phyloP scores from a whole-genome alignment of 2,888 invertebrate species.

The Anaspis maculata region DNA sequence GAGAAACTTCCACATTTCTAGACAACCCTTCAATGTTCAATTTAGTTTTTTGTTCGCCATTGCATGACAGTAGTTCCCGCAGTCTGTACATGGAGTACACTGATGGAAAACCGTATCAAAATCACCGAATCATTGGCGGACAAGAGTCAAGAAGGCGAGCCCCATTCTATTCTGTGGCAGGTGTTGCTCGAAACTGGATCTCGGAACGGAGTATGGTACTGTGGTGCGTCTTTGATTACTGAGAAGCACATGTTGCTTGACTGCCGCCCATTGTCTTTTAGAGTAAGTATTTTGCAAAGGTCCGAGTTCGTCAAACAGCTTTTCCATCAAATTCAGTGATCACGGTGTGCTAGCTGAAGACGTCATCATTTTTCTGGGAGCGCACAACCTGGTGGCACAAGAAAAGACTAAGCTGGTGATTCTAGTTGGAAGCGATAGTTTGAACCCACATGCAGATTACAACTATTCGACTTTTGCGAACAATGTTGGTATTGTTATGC shows the following conservation, averaged over 20 bases:
- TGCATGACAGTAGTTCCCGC: too few species aligned
- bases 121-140: not conserved
- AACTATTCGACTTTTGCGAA: constrained; percentile 2
- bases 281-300: constrained; percentile 2
- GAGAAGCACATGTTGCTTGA: not conserved
- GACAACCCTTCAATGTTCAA: too few species aligned
- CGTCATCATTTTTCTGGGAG: constrained; percentile 7
- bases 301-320: too few species aligned
- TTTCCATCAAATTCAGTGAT: too few species aligned
- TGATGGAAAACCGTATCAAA: not conserved
- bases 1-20: too few species aligned
- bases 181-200: constrained; percentile 3
- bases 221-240: constrained; percentile 8
- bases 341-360: constrained; percentile 3
- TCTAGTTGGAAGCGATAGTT: constrained; percentile 1
- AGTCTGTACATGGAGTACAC: too few species aligned
- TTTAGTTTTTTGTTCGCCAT: too few species aligned
- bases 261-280: constrained; percentile 2
- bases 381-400: constrained; percentile 8
- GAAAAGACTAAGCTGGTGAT: constrained; percentile 5
- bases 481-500: constrained; percentile 10
- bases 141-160: constrained; percentile 1
- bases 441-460: constrained; percentile 7
- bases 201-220: constrained; percentile 1
- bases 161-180: constrained; percentile 4